Evolutionary conservation across 2,797 vertebrate species (phyloP), one percentile per base, ranked within the genome.

Genomic region (Champsocephalus esox): DNA sequence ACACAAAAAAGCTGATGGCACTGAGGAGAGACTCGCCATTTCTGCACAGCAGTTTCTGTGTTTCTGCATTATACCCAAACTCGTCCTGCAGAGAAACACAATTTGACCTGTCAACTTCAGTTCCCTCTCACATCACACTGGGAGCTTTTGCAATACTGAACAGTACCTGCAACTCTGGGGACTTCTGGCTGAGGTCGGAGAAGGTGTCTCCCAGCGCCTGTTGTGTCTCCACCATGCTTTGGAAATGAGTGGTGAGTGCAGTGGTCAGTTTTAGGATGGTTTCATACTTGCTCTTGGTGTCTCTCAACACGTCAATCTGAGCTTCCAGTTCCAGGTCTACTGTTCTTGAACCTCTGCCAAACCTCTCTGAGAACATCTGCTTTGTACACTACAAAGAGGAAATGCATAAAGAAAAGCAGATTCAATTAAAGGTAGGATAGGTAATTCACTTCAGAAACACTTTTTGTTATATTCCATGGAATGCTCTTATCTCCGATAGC

Each of bases 11-110:
- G 91, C 93, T 99, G 83, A 99, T 95, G 3, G 98, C 98, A 0
- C 98, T 96, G 4, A 99, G 94, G 5, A 99, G 94, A 0, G 97
- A 95, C 83, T 99, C 98, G 1, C 98, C 98, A 0, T 99, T 99
- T 93, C 97, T 98, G 91, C 98, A 99, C 70, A 99, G 89, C 85
- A 99, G 92, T 91, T 97, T 98, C 83, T 99, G 98, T 0, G 97
- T 99, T 89, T 99, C 98, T 0, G 98, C 98, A 0, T 99, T 99
- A 85, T 98, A 99, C 7, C 98, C 98, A 74, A 99, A 99, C 92
- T 99, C 98, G 69, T 99, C 98, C 98, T 99, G 90, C 49, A 77
- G 51, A 66, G 21, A 67, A 51, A 88, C 2, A 81, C 3, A 66
- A 28, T 58, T 77, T 80, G 9, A 63, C 32, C 16, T 11, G 3